Evolutionary conservation across 2,888 invertebrate genomes (phyloP).

Genomic region (Sclerodermus sp.): DNA sequence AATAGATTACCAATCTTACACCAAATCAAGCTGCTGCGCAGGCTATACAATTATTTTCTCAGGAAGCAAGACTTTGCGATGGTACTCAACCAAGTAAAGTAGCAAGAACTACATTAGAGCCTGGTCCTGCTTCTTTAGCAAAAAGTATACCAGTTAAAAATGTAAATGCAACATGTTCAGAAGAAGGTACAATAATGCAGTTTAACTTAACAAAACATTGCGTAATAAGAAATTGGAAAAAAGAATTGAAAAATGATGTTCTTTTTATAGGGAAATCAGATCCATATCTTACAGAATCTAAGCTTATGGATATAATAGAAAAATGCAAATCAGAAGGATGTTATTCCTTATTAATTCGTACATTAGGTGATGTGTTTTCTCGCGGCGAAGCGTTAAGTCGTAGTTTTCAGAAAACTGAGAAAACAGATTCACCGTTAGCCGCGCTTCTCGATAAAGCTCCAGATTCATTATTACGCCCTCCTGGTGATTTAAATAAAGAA

Average conservation of each 20-base stretch:
- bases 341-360: constrained; percentile 73
- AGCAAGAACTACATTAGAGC: constrained; percentile 64
- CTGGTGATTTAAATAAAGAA: constrained; percentile 69
- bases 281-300: constrained; percentile 73
- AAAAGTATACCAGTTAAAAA: constrained; percentile 54
- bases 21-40: constrained; percentile 89
- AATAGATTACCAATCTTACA: constrained; percentile 70
- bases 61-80: constrained; percentile 84
- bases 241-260: not conserved
- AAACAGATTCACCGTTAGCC: constrained; percentile 58
- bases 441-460: constrained; percentile 62
- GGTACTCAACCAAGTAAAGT: constrained; percentile 70
- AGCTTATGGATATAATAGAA: constrained; percentile 73
- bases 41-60: constrained; percentile 83
- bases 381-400: constrained; percentile 70
- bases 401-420: constrained; percentile 67
- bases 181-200: constrained; percentile 43
- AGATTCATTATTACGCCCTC: constrained; percentile 54
- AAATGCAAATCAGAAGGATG: constrained; percentile 70
- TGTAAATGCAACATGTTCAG: constrained; percentile 53
- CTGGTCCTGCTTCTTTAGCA: constrained; percentile 50
- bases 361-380: constrained; percentile 77
- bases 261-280: constrained; percentile 51
- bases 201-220: not conserved
- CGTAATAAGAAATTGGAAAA: not conserved